phyloP scores from a whole-genome alignment of 1,140 invertebrate species.

The Gyrodactylus salaris region DNA sequence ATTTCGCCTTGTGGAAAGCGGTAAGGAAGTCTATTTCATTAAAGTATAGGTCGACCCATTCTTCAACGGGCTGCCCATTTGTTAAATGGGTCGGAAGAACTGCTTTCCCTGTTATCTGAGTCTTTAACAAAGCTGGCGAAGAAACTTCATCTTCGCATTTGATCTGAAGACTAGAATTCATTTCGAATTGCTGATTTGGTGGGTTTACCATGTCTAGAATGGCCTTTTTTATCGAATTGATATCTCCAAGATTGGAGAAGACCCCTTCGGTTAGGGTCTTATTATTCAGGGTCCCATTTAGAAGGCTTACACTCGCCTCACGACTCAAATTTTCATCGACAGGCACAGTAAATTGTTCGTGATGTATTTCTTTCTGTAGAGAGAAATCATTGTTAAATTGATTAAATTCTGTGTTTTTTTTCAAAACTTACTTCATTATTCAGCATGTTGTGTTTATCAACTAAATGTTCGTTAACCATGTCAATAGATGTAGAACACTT shows the following conservation, averaged over 20 bases:
- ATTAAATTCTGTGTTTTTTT: too few relatives aligned
- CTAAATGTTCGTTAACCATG: not conserved
- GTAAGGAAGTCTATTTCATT: not conserved
- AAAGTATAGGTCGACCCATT: not conserved
- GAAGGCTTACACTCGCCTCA: not conserved
- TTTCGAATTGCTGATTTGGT: not conserved
- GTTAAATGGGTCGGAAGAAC: not conserved
- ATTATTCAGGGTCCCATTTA: not conserved
- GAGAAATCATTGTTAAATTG: not conserved
- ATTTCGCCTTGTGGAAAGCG: not conserved
- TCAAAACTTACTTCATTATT: not conserved
- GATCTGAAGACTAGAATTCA: not conserved
- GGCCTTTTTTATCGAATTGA: not conserved
- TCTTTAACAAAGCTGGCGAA: not conserved
- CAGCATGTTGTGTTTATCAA: not conserved
- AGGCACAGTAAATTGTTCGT: not conserved
- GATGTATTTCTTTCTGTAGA: not conserved
- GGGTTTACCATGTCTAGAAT: not conserved
- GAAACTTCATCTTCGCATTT: not conserved
- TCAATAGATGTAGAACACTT: not conserved
- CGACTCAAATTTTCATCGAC: not conserved
- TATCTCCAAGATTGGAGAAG: not conserved
- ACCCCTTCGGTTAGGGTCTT: not conserved
- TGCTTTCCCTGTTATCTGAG: not conserved
- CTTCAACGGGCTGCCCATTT: not conserved